A percentile compares a stretch with the other conserved stretches of the same genome.
These are phyloP conservation scores for Xanthia togata DNA, from an alignment of 2,888 invertebrate genomes.

Conservation along the genomic window DNA sequence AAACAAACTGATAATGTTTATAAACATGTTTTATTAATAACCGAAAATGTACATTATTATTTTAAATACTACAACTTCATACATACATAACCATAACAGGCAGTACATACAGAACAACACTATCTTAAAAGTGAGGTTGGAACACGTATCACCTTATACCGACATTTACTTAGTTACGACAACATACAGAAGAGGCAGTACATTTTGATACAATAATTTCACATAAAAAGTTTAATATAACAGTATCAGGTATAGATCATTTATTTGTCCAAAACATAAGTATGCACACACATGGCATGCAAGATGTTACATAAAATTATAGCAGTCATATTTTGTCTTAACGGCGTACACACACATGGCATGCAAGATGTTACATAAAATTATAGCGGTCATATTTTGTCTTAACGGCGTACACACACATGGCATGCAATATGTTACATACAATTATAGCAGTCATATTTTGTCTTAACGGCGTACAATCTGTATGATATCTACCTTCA, in stretches of 20 bases:
- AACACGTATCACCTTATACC: slow-evolving; percentile 19
- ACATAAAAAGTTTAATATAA: slow-evolving; percentile 32
- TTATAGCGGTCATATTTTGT: too few relatives aligned
- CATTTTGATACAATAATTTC: slow-evolving; percentile 42
- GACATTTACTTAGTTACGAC: slow-evolving; percentile 31
- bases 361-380: too few relatives aligned
- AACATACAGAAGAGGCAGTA: slow-evolving; percentile 45
- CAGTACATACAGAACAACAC: slow-evolving; percentile 71
- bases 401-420: too few relatives aligned
- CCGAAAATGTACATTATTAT: slow-evolving; percentile 88
- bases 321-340: too few relatives aligned
- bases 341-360: too few relatives aligned
- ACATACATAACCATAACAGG: slow-evolving; percentile 80
- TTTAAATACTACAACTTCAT: slow-evolving; percentile 86
- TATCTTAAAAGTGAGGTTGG: slow-evolving; percentile 49
- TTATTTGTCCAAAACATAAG: too few relatives aligned
- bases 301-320: too few relatives aligned
- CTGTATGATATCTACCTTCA: not conserved
- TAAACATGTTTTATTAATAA: slow-evolving; percentile 89
- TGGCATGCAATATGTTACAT: too few relatives aligned
- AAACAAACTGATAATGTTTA: slow-evolving; percentile 71
- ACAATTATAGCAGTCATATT: too few relatives aligned
- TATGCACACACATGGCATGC: too few relatives aligned
- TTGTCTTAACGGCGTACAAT: too few relatives aligned
- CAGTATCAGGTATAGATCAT: slow-evolving; percentile 20